Percentiles rank a stretch among this genome's conserved stretches.
Conservation (phyloP, 2,113 vertebrate genomes). For the Syngnathoides biaculeatus region DNA sequence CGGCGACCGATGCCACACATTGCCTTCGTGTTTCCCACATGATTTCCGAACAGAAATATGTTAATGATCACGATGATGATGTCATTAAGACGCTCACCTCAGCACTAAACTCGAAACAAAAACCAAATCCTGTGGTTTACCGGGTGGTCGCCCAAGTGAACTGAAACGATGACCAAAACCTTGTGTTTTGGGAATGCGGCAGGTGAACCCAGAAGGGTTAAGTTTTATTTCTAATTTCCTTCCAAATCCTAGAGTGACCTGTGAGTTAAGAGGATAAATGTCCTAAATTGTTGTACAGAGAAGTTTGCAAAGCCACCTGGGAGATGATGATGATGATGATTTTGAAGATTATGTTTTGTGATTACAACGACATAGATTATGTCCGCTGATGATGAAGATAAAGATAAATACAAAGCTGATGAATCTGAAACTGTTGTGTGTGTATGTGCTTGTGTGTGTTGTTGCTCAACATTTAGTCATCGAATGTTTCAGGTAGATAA, state of each 20-base stretch:
- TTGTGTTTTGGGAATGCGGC: too few species aligned
- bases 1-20: neutral
- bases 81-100: neutral
- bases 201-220: too few species aligned
- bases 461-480: conserved; percentile 2
- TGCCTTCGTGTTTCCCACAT: neutral
- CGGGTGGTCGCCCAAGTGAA: too few species aligned
- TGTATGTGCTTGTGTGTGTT: neutral
- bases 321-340: neutral
- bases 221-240: too few species aligned
- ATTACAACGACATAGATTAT: too few species aligned
- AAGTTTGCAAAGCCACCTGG: too few species aligned
- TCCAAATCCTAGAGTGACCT: too few species aligned
- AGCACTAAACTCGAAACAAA: too few species aligned
- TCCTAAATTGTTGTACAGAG: too few species aligned
- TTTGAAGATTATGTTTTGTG: neutral
- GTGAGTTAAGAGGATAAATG: too few species aligned
- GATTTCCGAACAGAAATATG: neutral
- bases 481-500: neutral
- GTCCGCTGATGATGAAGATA: neutral
- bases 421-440: neutral
- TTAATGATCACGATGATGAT: neutral
- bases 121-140: too few species aligned
- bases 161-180: too few species aligned
- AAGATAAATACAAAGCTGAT: neutral